Conservation (phyloP, 2,113 vertebrate genomes). For the Thryonomys swinderianus region DNA sequence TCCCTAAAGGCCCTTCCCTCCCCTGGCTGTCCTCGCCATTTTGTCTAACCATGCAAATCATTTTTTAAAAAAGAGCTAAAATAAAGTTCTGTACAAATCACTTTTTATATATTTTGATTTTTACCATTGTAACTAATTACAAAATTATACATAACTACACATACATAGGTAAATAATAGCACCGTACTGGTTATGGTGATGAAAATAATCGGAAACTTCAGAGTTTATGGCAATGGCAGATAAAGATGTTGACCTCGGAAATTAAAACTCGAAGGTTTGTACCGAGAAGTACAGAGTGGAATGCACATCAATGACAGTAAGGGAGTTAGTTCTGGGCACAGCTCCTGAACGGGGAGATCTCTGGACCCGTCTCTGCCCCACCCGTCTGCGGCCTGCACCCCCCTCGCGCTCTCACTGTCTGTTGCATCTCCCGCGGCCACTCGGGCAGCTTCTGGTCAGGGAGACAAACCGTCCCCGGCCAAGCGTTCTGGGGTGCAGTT, state of each 20-base stretch:
- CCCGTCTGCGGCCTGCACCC: conserved; percentile 56
- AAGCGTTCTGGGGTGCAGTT: conserved; percentile 46
- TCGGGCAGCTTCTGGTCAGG: conserved; percentile 61
- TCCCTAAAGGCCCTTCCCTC: conserved; percentile 92
- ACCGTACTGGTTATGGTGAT: conserved; percentile 90
- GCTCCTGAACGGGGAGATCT: conserved; percentile 70
- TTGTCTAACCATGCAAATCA: conserved; percentile 91
- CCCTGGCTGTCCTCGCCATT: conserved; percentile 88
- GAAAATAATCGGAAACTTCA: conserved; percentile 85
- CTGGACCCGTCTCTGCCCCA: conserved; percentile 54
- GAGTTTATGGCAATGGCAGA: conserved; percentile 76
- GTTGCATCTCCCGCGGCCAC: conserved; percentile 31
- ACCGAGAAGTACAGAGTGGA: conserved; percentile 94
- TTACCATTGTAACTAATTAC: conserved; percentile 89
- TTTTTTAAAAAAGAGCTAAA: conserved; percentile 89
- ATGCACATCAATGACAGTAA: conserved; percentile 98
- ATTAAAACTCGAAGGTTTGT: conserved; percentile 81
- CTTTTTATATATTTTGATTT: conserved; percentile 87
- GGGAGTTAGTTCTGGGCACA: conserved; percentile 77
- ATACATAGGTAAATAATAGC: conserved; percentile 93
- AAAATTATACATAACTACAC: conserved; percentile 91
- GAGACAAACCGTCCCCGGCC: conserved; percentile 69
- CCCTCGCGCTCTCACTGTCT: conserved; percentile 5
- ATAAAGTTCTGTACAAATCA: conserved; percentile 89
- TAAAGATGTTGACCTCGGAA: conserved; percentile 81